Evolutionary conservation across 2,888 invertebrate species (phyloP), one percentile per base, ranked within the genome.

Genomic region (Hermaeophaga mercurialis): DNA sequence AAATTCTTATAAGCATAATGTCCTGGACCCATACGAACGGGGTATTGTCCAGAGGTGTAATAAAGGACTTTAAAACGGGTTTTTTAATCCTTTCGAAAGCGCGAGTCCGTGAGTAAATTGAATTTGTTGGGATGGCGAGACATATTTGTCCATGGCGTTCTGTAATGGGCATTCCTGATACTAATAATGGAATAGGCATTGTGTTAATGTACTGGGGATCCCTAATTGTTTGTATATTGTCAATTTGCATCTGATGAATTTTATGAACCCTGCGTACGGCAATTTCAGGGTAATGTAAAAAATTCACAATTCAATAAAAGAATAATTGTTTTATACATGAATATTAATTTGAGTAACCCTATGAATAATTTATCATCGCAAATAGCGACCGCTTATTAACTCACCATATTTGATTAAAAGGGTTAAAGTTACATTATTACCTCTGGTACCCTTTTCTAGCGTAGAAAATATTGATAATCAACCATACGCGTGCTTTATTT

Each of bases 191-290:
- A 75, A 75, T 72, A 72, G 72, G 72, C 74, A 75, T 75, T 75
- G 75, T 76, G 72, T 62, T 72, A 73, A 74, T 73, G 69, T 72
- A 69, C 73, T 68, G 70, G 75, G 75, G 76, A 73, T 71, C 72
- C 65, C 74, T 75, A 76, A 76, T 77, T 77, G 76, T 77, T 77
- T 76, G 76, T 75, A 74, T 76, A 77, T 76, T 76, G 77, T 73
- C 75, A 75, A 76, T 76, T 75, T 76, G 72, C 75, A 75, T 75
- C 63, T 73, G 75, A 75, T 75, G 73, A 74, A 73, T 74, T 72
- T 69, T 67, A 65, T 65, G 67, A 56, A 63, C 62, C 52, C 56
- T 60, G 58, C 62, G 60, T 61, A 43, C 26, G 14, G 11, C 61
- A 54, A 62, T 62, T 65, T 59, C 52, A 48, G 48, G 52, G 58